phyloP scores from a whole-genome alignment of 2,797 vertebrate species.

The Phyllotis vaccarum region DNA sequence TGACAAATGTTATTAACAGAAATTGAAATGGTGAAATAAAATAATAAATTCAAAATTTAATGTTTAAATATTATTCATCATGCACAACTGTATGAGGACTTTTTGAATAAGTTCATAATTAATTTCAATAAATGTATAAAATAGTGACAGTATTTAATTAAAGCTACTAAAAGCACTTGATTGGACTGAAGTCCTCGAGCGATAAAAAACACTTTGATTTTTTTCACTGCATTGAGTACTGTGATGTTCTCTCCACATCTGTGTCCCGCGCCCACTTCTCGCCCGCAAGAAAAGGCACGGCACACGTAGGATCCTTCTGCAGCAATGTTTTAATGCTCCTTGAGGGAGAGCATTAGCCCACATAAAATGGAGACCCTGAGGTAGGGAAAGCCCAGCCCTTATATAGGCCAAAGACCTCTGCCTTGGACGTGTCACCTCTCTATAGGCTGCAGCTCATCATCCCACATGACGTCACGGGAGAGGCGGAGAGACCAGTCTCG shows the following conservation, averaged over 20 bases:
- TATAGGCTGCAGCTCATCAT: too few relatives aligned
- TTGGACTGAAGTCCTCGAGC: neutral
- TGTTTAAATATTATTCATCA: neutral
- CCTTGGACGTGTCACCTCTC: too few relatives aligned
- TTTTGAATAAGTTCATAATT: neutral
- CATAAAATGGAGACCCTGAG: too few relatives aligned
- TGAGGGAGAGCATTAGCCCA: too few relatives aligned
- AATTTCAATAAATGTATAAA: slow-evolving; percentile 21
- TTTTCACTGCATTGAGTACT: neutral
- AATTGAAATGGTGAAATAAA: neutral
- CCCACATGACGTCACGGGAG: too few relatives aligned
- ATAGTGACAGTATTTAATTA: neutral
- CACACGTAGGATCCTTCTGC: too few relatives aligned
- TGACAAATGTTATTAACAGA: neutral
- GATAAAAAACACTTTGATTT: neutral
- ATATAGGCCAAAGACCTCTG: too few relatives aligned
- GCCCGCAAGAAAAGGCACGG: too few relatives aligned
- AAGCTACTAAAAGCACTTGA: neutral
- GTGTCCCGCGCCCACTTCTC: too few relatives aligned
- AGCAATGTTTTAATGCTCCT: too few relatives aligned
- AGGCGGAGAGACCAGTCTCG: too few relatives aligned
- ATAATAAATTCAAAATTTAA: neutral
- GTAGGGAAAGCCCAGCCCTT: too few relatives aligned
- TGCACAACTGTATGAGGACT: neutral
- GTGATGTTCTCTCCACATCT: neutral